These are phyloP conservation scores for Sebastes matsubarae DNA, from an alignment of 2,797 vertebrate species.

Conservation along the genomic window DNA sequence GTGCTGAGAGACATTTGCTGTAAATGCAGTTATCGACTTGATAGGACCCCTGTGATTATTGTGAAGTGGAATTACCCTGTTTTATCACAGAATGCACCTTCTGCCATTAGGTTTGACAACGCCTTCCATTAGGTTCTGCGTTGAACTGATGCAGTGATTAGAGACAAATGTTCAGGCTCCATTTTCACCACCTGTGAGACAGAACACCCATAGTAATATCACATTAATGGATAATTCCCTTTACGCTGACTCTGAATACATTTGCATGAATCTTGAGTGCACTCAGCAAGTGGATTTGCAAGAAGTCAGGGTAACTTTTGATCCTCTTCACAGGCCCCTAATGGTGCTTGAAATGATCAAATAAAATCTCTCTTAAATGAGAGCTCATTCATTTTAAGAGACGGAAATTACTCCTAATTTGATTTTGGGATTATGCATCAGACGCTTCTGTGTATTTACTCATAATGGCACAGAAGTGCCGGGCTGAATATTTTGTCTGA, in stretches of 20 bases:
- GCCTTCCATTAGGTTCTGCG: slow-evolving; percentile 13
- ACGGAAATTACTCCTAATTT: slow-evolving; percentile 36
- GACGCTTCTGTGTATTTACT: slow-evolving; percentile 18
- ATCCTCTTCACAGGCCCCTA: slow-evolving; percentile 41
- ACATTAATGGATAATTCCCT: slow-evolving; percentile 29
- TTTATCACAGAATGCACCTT: slow-evolving; percentile 45
- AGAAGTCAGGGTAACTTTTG: slow-evolving; percentile 38
- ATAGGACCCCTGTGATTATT: slow-evolving; percentile 72
- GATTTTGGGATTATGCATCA: slow-evolving; percentile 23
- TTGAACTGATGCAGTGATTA: slow-evolving; percentile 31
- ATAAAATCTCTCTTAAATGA: slow-evolving; percentile 27
- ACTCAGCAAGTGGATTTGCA: slow-evolving; percentile 17
- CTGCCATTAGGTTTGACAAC: slow-evolving; percentile 18
- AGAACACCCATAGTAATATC: slow-evolving; percentile 5
- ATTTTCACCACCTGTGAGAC: slow-evolving; percentile 33
- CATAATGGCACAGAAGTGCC: neutral
- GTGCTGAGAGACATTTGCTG: slow-evolving; percentile 60
- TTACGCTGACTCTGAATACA: neutral
- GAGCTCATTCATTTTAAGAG: slow-evolving; percentile 40
- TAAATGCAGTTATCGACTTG: slow-evolving; percentile 68
- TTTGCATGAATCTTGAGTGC: slow-evolving; percentile 36
- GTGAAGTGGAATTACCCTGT: slow-evolving; percentile 63
- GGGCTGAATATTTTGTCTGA: neutral
- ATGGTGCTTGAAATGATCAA: slow-evolving; percentile 43
- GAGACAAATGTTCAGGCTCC: slow-evolving; percentile 18